Conservation (phyloP, 1,140 invertebrate species). For the Drosophila arizonae region DNA sequence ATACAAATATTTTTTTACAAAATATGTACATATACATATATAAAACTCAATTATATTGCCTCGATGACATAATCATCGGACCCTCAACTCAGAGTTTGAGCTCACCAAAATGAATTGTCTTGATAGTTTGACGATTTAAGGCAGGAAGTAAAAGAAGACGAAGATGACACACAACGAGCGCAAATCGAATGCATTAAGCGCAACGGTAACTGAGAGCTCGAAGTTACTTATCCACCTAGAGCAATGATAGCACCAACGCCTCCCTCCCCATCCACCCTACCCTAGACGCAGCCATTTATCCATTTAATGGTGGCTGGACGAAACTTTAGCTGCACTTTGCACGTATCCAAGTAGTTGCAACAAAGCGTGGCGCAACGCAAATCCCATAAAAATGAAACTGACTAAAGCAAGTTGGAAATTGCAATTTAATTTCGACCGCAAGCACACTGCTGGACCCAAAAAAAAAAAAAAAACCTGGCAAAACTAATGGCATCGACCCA, state of each 20-base stretch:
- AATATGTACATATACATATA: too few relatives aligned
- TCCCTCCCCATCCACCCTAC: conserved; percentile 13
- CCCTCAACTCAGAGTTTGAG: not conserved
- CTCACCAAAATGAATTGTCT: conserved; percentile 7
- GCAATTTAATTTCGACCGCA: conserved; percentile 79
- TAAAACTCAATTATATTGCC: too few relatives aligned
- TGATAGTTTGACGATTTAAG: conserved; percentile 11
- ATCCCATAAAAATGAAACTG: conserved; percentile 76
- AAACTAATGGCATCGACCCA: conserved; percentile 50
- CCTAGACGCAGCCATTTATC: conserved; percentile 56
- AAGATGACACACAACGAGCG: conserved; percentile 51
- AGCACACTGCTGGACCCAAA: conserved; percentile 44
- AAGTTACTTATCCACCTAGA: conserved; percentile 11
- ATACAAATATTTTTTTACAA: too few relatives aligned
- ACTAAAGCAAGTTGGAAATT: conserved; percentile 70
- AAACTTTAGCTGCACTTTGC: conserved; percentile 66
- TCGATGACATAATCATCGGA: conserved; percentile 8
- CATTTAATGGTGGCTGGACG: conserved; percentile 43
- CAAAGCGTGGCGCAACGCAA: conserved; percentile 59
- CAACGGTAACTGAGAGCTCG: conserved; percentile 71
- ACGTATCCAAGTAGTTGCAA: conserved; percentile 53
- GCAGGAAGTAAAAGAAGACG: not conserved
- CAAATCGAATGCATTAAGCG: conserved; percentile 76
- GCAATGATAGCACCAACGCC: not conserved
- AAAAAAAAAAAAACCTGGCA: conserved; percentile 3